Evolutionary conservation across 2,113 vertebrate species (phyloP).

Genomic region (Antennarius striatus): DNA sequence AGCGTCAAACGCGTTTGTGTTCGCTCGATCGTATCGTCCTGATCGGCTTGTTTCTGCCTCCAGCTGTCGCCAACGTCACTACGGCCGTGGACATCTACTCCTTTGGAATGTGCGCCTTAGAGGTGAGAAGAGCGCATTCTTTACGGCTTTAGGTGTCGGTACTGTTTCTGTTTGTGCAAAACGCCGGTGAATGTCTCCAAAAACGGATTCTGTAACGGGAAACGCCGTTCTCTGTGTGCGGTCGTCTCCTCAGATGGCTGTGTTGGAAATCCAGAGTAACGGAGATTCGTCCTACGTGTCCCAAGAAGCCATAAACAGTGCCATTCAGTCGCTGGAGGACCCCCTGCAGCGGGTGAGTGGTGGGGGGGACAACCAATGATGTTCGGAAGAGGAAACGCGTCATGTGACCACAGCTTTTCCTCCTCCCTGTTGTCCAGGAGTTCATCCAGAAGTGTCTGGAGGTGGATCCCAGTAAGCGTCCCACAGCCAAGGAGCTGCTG

Average conservation of each 20-base stretch:
- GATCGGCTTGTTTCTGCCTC: constrained; percentile 30
- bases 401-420: background rate
- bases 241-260: constrained; percentile 88
- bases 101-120: constrained; percentile 98
- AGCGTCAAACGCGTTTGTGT: constrained; percentile 1
- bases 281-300: constrained; percentile 96
- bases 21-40: constrained; percentile 2
- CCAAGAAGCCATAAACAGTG: constrained; percentile 97
- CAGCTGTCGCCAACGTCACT: constrained; percentile 91
- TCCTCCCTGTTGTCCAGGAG: constrained; percentile 76
- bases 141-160: too few relatives aligned
- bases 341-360: constrained; percentile 90
- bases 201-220: background rate
- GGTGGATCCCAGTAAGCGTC: constrained; percentile 86
- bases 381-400: constrained; percentile 10
- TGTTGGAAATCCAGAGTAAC: constrained; percentile 98
- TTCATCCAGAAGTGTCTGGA: constrained; percentile 99
- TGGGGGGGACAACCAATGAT: background rate
- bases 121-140: constrained; percentile 81
- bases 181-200: background rate
- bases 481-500: constrained; percentile 93
- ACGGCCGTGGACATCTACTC: constrained; percentile 99
- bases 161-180: too few relatives aligned
- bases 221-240: background rate
- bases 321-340: constrained; percentile 96